A percentile compares a stretch with the other conserved stretches of the same genome.
Evolutionary conservation across 1,140 invertebrate species (phyloP).

Genomic region (Whitmania pigra): DNA sequence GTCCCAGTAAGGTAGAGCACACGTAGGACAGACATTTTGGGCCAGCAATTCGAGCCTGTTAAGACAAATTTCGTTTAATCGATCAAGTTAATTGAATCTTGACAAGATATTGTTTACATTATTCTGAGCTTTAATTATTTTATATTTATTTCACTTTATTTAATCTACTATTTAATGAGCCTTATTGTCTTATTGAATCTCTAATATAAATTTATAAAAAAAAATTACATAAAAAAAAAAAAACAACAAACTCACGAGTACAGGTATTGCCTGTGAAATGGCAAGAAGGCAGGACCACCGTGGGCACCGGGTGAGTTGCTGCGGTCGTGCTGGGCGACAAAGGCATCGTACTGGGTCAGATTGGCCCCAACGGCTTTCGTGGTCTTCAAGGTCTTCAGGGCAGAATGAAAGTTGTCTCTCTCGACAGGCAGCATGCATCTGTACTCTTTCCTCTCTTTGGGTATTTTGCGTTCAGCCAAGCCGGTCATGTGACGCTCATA

Average conservation of each 20-base stretch:
- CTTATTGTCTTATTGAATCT: too few relatives aligned
- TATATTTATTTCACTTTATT: background rate
- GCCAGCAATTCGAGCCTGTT: background rate
- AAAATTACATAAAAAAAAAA: background rate
- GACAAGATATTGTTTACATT: background rate
- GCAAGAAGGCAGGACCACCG: constrained; percentile 6
- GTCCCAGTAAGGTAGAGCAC: constrained; percentile 37
- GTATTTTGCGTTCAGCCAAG: too few relatives aligned
- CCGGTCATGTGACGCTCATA: too few relatives aligned
- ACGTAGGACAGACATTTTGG: constrained; percentile 32
- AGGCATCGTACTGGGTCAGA: constrained; percentile 15
- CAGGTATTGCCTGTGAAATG: background rate
- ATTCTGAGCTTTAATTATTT: background rate
- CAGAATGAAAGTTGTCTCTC: too few relatives aligned
- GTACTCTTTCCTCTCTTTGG: too few relatives aligned
- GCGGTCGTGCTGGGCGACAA: background rate
- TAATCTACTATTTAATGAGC: background rate
- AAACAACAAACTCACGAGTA: background rate
- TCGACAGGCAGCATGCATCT: too few relatives aligned
- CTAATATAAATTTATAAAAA: background rate
- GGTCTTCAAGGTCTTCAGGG: too few relatives aligned
- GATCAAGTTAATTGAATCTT: background rate
- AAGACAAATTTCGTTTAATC: background rate
- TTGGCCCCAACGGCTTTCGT: too few relatives aligned
- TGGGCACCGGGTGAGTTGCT: constrained; percentile 1